Conservation (phyloP, 2,113 vertebrate species). For the Tinamus guttatus region DNA sequence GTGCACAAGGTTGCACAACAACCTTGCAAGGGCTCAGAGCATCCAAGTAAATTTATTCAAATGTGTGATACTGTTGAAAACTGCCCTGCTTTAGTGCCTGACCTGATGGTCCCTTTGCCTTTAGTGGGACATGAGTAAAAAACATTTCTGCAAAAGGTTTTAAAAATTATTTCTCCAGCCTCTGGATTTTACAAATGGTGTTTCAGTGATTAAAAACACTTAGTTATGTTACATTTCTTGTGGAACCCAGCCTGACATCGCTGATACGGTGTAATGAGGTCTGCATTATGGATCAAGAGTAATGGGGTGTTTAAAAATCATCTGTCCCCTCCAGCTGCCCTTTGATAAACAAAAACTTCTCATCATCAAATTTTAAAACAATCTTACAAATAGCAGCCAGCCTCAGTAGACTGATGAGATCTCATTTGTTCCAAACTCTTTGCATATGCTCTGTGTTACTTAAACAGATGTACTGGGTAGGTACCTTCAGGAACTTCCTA, state of each 20-base stretch:
- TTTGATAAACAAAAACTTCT: constrained; percentile 6
- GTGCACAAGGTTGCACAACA: background rate
- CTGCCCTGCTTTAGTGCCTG: background rate
- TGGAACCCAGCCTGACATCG: background rate
- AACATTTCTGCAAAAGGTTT: background rate
- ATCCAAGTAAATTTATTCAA: background rate
- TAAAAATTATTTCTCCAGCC: background rate
- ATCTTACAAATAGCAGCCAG: background rate
- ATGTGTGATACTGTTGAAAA: background rate
- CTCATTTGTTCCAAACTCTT: background rate
- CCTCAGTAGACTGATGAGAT: background rate
- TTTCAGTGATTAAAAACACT: background rate
- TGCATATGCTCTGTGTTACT: background rate
- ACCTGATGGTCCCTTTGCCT: background rate
- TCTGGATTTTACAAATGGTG: background rate
- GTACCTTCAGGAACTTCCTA: background rate
- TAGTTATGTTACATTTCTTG: background rate
- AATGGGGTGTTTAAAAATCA: background rate
- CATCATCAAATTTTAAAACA: constrained; percentile 29
- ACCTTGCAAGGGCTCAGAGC: background rate
- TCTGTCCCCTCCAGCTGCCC: background rate
- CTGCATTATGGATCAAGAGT: constrained; percentile 8
- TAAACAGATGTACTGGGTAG: background rate
- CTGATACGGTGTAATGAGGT: accelerated
- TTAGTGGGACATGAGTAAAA: background rate